Evolutionary conservation across 2,113 vertebrate species (phyloP), one percentile per base, ranked within the genome.

Genomic region (Pterophyllum scalare): DNA sequence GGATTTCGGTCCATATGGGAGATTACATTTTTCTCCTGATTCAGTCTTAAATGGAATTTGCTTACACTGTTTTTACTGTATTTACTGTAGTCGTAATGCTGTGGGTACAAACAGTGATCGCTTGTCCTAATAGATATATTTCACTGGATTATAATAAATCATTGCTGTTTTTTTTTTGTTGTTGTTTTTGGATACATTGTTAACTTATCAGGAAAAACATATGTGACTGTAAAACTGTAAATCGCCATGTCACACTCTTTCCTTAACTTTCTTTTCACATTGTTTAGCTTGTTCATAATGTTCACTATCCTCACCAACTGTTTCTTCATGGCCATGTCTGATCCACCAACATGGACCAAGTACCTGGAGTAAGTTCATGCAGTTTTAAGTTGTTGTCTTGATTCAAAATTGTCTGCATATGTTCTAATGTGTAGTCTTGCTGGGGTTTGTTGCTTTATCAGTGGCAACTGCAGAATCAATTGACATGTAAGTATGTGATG

Each of bases 241-340:
- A 58, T 82, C 1, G 0, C 1, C n/a, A 22, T 62, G n/a, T 58
- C n/a, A 28, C 31, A 49, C 4, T 12, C 35, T 79, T 92, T 94
- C 96, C 97, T 98, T 98, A 96, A 98, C 96, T 22, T 7, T 26
- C 10, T 0, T 2, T 35, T 81, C 84, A 99, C 95, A 81, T 97
- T 99, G 92, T 99, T 99, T 94, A 99, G 96, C 95, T 95, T 98
- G 94, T 98, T 99, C 88, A 99, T 99, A 91, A 99, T 99, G 98
- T 99, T 97, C 95, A 99, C 98, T 86, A 99, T 99, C 93, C 95
- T 99, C 92, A 99, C 98, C 92, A 99, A 99, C 94, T 99, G 98
- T 62, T 98, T 96, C 94, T 99, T 99, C 96, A 99, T 99, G 98
- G 97, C 98, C 75, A 97, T 98, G 95, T 97, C 97, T 0, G 98